These are phyloP conservation scores for Anniella stebbinsi DNA, from an alignment of 2,797 vertebrate genomes.

Conservation along the genomic window DNA sequence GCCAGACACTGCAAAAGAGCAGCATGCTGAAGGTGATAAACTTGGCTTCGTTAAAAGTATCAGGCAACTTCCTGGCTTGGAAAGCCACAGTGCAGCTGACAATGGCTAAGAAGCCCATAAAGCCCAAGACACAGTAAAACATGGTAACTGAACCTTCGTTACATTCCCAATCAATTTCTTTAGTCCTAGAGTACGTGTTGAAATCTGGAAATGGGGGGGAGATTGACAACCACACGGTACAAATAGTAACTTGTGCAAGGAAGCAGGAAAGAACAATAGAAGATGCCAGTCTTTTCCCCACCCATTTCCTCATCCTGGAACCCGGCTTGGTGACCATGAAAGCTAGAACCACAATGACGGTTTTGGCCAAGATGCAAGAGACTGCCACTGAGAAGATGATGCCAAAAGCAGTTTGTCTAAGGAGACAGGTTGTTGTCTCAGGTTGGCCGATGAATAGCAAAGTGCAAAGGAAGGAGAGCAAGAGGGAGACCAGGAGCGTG, in stretches of 20 bases:
- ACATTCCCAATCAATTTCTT: neutral
- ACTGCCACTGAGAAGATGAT: conserved; percentile 2
- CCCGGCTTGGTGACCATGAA: conserved; percentile 7
- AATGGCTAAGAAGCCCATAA: neutral
- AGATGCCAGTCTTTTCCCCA: neutral
- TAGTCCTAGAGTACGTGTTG: neutral
- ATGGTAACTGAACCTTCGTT: neutral
- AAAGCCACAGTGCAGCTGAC: conserved; percentile 9
- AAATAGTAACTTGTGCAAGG: too few relatives aligned
- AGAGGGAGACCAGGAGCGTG: too few relatives aligned
- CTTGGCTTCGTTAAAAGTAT: too few relatives aligned
- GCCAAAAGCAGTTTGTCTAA: conserved; percentile 1
- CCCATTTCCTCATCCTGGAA: neutral
- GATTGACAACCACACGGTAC: neutral
- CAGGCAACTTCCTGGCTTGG: conserved; percentile 2
- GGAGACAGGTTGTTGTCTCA: too few relatives aligned
- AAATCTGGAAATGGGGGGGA: conserved; percentile 8
- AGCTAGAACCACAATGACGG: neutral
- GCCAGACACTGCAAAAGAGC: too few relatives aligned
- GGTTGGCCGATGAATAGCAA: too few relatives aligned
- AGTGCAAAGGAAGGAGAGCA: too few relatives aligned
- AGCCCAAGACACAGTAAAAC: too few relatives aligned
- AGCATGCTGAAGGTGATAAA: too few relatives aligned
- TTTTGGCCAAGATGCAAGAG: conserved; percentile 19
- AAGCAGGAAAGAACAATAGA: neutral